Evolutionary conservation across 1,140 invertebrate genomes (phyloP).

Genomic region (Subanguina moxae): DNA sequence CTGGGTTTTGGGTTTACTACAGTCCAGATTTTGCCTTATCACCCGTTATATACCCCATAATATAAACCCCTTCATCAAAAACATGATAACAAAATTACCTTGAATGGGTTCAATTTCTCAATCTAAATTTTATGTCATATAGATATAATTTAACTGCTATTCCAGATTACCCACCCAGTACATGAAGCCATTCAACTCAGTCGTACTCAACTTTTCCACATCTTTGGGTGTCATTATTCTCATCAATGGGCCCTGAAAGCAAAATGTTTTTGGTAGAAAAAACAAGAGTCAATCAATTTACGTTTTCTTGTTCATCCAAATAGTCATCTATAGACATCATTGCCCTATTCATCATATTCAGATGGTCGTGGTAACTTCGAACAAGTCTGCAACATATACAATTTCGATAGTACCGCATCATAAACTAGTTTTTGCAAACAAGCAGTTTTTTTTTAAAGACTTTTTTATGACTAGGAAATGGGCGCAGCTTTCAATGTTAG

Average conservation of each 20-base stretch:
- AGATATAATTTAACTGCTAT: too few species aligned
- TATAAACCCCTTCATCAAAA: too few species aligned
- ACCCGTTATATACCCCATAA: too few species aligned
- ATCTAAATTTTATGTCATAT: neutral
- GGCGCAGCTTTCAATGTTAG: too few species aligned
- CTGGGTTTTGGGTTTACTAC: too few species aligned
- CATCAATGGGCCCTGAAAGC: constrained; percentile 11
- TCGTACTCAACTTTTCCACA: constrained; percentile 17
- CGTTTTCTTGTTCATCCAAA: constrained; percentile 11
- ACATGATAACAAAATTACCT: neutral
- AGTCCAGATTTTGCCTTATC: too few species aligned
- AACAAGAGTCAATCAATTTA: neutral
- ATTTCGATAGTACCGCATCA: neutral
- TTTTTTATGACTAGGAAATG: too few species aligned
- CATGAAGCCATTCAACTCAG: constrained; percentile 23
- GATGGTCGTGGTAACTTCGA: constrained; percentile 7
- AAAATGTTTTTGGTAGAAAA: neutral
- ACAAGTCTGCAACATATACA: neutral
- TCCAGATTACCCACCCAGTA: constrained; percentile 1
- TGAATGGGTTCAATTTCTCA: constrained; percentile 20
- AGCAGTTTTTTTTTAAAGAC: too few species aligned
- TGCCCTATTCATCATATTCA: constrained; percentile 8
- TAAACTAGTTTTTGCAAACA: too few species aligned
- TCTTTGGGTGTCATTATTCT: constrained; percentile 15
- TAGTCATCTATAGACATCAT: constrained; percentile 16